Evolutionary conservation across 2,113 vertebrate species (phyloP).

Genomic region (Macroglossus sobrinus): DNA sequence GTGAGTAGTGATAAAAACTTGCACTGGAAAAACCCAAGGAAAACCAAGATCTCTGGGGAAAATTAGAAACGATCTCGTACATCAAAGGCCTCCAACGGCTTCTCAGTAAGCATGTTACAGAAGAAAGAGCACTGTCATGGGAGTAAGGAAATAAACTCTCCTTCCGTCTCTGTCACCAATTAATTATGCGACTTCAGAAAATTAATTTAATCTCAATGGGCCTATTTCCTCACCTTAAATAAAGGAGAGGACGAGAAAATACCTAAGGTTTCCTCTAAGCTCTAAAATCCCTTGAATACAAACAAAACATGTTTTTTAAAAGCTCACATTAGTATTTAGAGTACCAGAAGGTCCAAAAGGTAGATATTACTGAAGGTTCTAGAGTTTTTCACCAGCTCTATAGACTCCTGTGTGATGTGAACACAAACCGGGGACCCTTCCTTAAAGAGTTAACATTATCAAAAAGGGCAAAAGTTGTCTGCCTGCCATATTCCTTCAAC

Average conservation of each 20-base stretch:
- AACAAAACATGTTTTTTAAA: not conserved
- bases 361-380: not conserved
- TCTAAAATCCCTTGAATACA: conserved; percentile 28
- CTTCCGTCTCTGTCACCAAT: conserved; percentile 1
- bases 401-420: not conserved
- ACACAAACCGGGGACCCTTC: not conserved
- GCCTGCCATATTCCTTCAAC: not conserved
- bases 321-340: not conserved
- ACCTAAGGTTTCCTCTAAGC: conserved; percentile 12
- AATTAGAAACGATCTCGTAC: not conserved
- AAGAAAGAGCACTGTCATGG: not conserved
- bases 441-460: not conserved
- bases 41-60: conserved; percentile 29
- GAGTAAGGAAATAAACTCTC: conserved; percentile 1
- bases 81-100: not conserved
- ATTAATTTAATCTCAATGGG: not conserved
- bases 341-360: not conserved
- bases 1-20: conserved; percentile 25
- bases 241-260: not conserved
- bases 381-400: not conserved
- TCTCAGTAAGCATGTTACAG: not conserved
- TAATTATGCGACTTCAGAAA: conserved; percentile 42
- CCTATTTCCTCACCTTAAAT: conserved; percentile 7
- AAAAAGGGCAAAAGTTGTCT: not conserved
- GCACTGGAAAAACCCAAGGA: conserved; percentile 50